Base-by-base conservation (phyloP, 53 echinoderm and acorn worm species). In the Crossaster papposus region DNA sequence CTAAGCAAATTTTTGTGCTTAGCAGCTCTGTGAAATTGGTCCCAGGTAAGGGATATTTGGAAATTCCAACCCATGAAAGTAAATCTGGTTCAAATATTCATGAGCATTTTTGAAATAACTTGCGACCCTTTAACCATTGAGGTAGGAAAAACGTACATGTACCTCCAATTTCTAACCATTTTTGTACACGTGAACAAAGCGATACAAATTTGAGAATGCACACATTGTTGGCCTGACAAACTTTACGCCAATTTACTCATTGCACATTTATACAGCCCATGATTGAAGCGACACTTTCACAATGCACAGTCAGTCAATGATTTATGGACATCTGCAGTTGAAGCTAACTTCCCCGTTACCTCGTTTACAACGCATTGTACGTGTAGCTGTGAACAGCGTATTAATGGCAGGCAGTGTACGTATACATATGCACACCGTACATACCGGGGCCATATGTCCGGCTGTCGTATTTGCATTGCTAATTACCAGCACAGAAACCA, bases 391-490 rank as follows among this genome's bases (percentile, higher is more conserved):
- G n/a, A n/a, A n/a, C 58, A 20, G 12, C 58, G 2, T 58, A 58
- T 58, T 58, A 58, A 55, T 7, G 12, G 58, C 58, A 20, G 58
- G 58, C 58, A 15, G 58, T 14, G 58, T 2, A 11, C 58, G 17
- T 58, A 28, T 70, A 70, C 29, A 30, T 28, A 70, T 28, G 24
- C 36, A 74, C 17, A 74, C 74, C 31, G 9, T 9, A 44, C 44
- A 44, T 9, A n/a, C n/a, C n/a, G n/a, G 44, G 44, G 44, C 44
- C 44, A 44, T 44, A 32, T 14, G 74, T 74, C 74, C 36, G 74
- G 34, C 74, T 74, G 74, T 74, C 74, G 14, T 74, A 74, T 74
- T 74, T 74, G 74, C 74, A 74, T 36, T 35, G 74, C 28, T 74
- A 74, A 68, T 68, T 68, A 58, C 17, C 22, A 17, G 15, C 58